Percentiles rank a stretch among this genome's conserved stretches.
Conservation (phyloP, 2,113 vertebrate genomes). For the Lasiurus borealis region DNA sequence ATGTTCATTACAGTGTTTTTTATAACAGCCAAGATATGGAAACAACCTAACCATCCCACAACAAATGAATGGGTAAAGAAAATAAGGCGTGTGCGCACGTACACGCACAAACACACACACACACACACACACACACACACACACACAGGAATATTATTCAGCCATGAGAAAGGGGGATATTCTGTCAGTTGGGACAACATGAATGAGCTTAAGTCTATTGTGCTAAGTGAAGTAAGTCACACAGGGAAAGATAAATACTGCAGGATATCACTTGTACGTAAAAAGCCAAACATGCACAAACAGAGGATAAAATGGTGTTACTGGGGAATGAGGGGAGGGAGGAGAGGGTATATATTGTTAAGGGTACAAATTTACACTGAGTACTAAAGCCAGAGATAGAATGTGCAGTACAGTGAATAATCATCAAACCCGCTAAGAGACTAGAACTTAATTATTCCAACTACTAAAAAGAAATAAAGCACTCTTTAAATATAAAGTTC, state of each 20-base stretch:
- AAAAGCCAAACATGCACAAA: not conserved
- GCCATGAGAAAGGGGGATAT: not conserved
- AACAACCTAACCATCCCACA: not conserved
- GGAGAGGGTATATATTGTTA: not conserved
- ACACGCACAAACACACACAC: too few species aligned
- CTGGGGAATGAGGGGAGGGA: too few species aligned
- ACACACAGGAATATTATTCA: not conserved
- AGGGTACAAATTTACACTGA: not conserved
- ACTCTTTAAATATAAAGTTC: conserved; percentile 68
- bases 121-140: not conserved
- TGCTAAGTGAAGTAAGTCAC: not conserved
- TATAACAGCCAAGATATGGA: not conserved
- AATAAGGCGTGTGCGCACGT: not conserved
- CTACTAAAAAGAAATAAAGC: conserved; percentile 51
- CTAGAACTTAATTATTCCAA: not conserved
- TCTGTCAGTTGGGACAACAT: not conserved
- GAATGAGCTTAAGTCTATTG: not conserved
- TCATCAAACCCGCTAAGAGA: not conserved
- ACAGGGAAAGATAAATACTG: not conserved
- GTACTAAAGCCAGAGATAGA: not conserved
- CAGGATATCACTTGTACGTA: not conserved
- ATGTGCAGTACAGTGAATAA: not conserved
- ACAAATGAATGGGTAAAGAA: not conserved
- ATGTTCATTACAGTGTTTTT: not conserved
- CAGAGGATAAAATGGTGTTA: not conserved